Conservation (phyloP, 2,888 invertebrate species). For the Drosophila nigricruria region DNA sequence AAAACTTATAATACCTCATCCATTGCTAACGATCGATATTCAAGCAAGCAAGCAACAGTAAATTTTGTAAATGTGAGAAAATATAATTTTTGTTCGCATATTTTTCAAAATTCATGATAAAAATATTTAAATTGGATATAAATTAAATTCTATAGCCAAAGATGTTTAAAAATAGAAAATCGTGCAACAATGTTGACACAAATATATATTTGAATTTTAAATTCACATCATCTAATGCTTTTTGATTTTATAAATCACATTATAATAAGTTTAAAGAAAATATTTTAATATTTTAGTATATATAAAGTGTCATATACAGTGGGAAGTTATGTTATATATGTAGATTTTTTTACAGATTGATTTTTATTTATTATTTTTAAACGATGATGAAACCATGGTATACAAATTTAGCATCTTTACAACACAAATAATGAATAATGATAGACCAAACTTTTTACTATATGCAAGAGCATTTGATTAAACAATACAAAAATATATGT, state of each 20-base stretch:
- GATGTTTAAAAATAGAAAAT: constrained; percentile 4
- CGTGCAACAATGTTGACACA: not conserved
- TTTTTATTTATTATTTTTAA: no score
- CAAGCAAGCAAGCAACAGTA: no score
- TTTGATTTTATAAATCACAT: not conserved
- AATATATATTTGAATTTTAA: not conserved
- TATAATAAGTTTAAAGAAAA: not conserved
- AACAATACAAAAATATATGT: no score
- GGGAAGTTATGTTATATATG: no score
- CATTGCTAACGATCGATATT: not conserved
- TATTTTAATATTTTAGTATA: not conserved
- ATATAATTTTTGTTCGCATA: no score
- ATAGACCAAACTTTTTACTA: no score
- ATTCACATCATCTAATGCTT: not conserved
- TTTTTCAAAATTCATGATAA: not conserved
- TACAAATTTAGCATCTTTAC: no score
- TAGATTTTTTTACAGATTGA: no score
- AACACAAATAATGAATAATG: no score
- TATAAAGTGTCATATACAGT: not conserved
- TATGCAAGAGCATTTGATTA: no score
- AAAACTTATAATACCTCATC: not conserved
- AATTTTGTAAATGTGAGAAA: not conserved
- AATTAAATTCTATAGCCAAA: constrained; percentile 1
- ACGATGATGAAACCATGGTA: no score
- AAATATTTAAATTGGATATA: constrained; percentile 1